These are phyloP conservation scores for Pseudopleuronectes americanus DNA, from an alignment of 2,797 vertebrate genomes.

Conservation along the genomic window DNA sequence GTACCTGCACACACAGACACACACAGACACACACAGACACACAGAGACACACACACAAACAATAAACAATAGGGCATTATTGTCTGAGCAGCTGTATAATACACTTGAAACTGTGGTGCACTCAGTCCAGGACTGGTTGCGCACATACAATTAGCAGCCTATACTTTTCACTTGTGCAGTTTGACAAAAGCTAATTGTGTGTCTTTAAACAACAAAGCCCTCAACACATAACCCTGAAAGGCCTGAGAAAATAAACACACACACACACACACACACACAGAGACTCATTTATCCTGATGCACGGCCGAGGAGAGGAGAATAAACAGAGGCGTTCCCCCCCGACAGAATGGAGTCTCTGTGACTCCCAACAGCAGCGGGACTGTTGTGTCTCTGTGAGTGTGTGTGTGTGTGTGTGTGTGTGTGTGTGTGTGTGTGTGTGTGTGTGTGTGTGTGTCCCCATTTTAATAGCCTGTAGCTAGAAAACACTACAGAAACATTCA, in stretches of 20 bases:
- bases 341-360: constrained; percentile 69
- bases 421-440: constrained; percentile 30
- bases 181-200: constrained; percentile 49
- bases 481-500: constrained; percentile 10
- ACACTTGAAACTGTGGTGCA: constrained; percentile 59
- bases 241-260: constrained; percentile 70
- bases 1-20: constrained; percentile 84
- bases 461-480: constrained; percentile 27
- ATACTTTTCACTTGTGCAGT: constrained; percentile 47
- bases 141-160: constrained; percentile 19
- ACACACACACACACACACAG: constrained; percentile 57
- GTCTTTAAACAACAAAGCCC: constrained; percentile 60
- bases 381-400: constrained; percentile 41
- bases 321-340: constrained; percentile 70
- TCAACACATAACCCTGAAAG: constrained; percentile 57
- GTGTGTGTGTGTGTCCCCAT: background rate
- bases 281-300: constrained; percentile 62
- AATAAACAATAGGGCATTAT: constrained; percentile 63
- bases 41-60: background rate
- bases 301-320: constrained; percentile 60
- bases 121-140: constrained; percentile 1
- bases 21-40: background rate
- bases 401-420: constrained; percentile 28
- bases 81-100: constrained; percentile 53
- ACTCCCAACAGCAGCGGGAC: constrained; percentile 43